These are phyloP conservation scores for Rhizoglyphus robini DNA, from an alignment of 1,140 invertebrate genomes.

Conservation along the genomic window DNA sequence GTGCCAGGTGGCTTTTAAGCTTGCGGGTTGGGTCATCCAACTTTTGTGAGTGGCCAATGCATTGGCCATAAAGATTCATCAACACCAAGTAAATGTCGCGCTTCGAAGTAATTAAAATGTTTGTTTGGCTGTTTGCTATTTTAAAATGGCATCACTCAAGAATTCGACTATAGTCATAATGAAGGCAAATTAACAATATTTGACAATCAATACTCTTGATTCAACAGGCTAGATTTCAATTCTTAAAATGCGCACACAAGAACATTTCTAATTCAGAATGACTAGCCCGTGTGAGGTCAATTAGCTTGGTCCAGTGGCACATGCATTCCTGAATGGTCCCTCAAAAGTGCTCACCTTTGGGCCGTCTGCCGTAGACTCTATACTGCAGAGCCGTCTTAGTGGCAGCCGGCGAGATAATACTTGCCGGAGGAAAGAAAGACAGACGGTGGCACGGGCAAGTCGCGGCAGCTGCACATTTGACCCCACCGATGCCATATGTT, in stretches of 20 bases:
- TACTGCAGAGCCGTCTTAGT: background rate
- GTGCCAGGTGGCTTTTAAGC: constrained; percentile 1
- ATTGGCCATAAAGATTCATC: no score
- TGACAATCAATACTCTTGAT: background rate
- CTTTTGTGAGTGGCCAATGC: background rate
- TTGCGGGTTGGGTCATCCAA: background rate
- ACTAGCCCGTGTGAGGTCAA: no score
- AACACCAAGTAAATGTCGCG: no score
- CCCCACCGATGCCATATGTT: background rate
- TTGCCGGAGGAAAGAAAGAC: background rate
- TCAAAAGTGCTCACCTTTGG: background rate
- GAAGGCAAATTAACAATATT: background rate
- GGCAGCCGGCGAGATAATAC: background rate
- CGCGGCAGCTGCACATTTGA: background rate
- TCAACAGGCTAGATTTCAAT: background rate
- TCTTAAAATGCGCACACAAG: no score
- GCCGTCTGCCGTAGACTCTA: background rate
- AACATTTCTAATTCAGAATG: no score
- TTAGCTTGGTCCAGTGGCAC: background rate
- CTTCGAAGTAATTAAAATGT: no score
- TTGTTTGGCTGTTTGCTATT: no score
- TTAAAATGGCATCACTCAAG: background rate
- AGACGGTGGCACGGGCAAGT: background rate
- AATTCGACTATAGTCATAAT: background rate
- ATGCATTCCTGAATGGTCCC: background rate